Evolutionary conservation across 1,140 invertebrate genomes (phyloP), one percentile per base, ranked within the genome.

Genomic region (Caenorhabditis latens): DNA sequence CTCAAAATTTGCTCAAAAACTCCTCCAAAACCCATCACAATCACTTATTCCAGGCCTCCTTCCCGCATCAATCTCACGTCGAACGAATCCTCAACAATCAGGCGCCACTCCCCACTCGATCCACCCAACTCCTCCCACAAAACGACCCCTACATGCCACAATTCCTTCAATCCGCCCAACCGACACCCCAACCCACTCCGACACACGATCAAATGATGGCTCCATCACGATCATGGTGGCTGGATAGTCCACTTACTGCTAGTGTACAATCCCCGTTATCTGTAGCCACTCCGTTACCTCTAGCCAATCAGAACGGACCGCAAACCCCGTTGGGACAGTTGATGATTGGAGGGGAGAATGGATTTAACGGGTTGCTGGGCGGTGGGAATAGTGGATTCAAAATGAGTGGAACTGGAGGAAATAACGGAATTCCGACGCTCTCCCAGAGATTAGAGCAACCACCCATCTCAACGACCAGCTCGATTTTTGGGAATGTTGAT

Each of bases 221-320:
- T 40, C 83, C 83, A 19, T 63, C 55, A 2, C 75, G 63, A 8
- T 55, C 53, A 7, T 85, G 84, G 75, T 86, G 86, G 86, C 32
- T 63, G 50, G 75, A 83, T 24, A 83, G 75, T 50, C 86, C 86
- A 13, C 16, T 86, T 7, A 63, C 86, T 4, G 86, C 71, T 3
- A 55, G 75, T 46, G 50, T 65, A 8, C 65, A 86, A 24, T 63
- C 55, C 24, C 75, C 75, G 5, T 42, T 86, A 53, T 82, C 43
- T n/a, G 21, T 84, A 13, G 55, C 83, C 13, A 84, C 83, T 13
- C 83, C 83, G 21, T 24, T 79, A 9, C 46, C 71, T 13, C 11
- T 79, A 11, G n/a, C 71, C 8, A 53, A 53, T 79, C 71, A 50
- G 9, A 50, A 16, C 7, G 71, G 71, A 0, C 71, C 71, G n/a